Base-by-base conservation (phyloP, 37 sponge, comb jelly and placozoan species). In the Eunapius fragilis region DNA sequence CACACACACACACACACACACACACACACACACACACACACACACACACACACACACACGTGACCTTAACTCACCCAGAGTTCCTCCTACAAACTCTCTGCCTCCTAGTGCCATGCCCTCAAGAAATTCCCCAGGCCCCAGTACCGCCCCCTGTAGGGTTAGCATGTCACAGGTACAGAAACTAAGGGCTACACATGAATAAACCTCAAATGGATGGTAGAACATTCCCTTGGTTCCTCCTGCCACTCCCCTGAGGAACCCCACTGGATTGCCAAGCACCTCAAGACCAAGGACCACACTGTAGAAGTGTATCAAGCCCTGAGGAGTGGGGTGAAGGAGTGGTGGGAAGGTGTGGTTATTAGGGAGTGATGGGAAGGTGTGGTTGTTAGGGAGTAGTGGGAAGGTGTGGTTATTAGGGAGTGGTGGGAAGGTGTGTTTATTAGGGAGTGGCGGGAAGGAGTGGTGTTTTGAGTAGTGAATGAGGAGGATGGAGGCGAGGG, bases 81-180 rank as follows among this genome's bases (percentile, higher is more conserved):
- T 91, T 50, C 87, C 89, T 23, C 76, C 89, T 1, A 96, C 25
- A 75, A 94, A 86, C 19, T 86, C 75, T 48, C 71, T 84, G 6
- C 89, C 85, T 27, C 97, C 97, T 23, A 90, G 81, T 36, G 73
- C 77, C 2, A 96, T 68, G 7, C 92, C 97, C 27, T 92, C 82
- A 35, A 93, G 67, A 78, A 96, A 96, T 69, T 94, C 97, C 26
- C 86, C 95, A n/a, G 97, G 97, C 7, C 97, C 95, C 50, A 89
- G 41, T 13, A 94, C 84, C 22, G 95, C 92, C 58, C 95, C 97
- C 92, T 96, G 50, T 27, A 25, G n/a, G n/a, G n/a, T n/a, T n/a
- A n/a, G n/a, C n/a, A n/a, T n/a, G n/a, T n/a, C n/a, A n/a, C n/a
- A n/a, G n/a, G n/a, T n/a, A n/a, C n/a, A n/a, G n/a, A n/a, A n/a